Percentiles rank a stretch among this genome's conserved stretches.
These are phyloP conservation scores for Bos javanicus DNA, from an alignment of 2,113 vertebrate genomes.

Conservation along the genomic window DNA sequence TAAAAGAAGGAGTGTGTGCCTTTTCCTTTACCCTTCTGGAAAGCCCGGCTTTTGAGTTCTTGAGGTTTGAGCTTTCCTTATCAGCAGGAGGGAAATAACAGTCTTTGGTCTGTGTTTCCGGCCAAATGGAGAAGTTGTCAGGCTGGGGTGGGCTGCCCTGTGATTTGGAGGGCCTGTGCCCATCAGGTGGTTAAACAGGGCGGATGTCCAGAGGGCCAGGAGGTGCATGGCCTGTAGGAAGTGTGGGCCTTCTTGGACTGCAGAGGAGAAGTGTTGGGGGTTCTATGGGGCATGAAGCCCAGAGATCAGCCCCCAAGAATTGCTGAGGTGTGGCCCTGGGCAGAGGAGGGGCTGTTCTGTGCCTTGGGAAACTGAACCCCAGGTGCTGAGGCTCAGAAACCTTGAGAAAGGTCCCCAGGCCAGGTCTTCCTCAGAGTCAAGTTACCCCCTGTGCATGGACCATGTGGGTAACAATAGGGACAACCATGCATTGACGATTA, in stretches of 20 bases:
- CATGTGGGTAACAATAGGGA: neutral
- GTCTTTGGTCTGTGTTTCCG: conserved; percentile 47
- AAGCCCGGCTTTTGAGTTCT: neutral
- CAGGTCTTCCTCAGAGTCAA: neutral
- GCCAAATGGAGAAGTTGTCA: conserved; percentile 32
- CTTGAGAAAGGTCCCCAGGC: neutral
- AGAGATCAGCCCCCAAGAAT: neutral
- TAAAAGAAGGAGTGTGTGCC: neutral
- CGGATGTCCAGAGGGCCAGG: neutral
- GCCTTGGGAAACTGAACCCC: neutral
- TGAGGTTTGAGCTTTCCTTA: conserved; percentile 34
- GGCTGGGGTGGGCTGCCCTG: neutral
- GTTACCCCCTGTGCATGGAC: neutral
- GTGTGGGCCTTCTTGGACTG: neutral
- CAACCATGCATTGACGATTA: no score
- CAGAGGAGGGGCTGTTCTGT: neutral
- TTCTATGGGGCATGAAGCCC: neutral
- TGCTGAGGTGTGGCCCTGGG: neutral
- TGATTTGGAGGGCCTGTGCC: neutral
- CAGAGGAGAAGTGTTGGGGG: neutral
- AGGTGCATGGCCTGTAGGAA: neutral
- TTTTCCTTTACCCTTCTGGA: conserved; percentile 7
- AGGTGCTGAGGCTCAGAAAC: neutral
- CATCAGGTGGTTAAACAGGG: neutral
- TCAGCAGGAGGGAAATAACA: neutral